Percentiles rank a stretch among this genome's conserved stretches.
Conservation (phyloP, 2,113 vertebrate genomes). For the Gasterosteus nipponicus region DNA sequence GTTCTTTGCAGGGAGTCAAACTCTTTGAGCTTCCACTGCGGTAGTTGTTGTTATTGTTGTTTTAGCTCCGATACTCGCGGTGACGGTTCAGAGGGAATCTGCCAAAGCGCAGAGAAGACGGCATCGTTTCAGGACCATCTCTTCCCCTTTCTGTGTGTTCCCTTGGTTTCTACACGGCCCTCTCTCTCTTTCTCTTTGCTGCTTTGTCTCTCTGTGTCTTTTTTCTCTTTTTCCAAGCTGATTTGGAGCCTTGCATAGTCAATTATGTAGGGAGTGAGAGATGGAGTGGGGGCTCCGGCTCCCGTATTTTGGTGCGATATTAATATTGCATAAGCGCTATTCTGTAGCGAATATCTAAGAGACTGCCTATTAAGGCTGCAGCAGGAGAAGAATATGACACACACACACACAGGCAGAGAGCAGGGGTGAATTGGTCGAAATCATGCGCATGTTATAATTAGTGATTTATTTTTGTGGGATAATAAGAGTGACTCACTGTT, state of each 20-base stretch:
- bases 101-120: conserved; percentile 64
- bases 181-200: conserved; percentile 15
- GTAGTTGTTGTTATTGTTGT: conserved; percentile 45
- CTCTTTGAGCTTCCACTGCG: conserved; percentile 37
- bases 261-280: conserved; percentile 82
- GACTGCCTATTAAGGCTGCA: conserved; percentile 80
- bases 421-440: conserved; percentile 64
- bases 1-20: conserved; percentile 46
- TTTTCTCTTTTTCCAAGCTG: conserved; percentile 70
- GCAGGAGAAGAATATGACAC: conserved; percentile 69
- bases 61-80: too few species aligned
- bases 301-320: conserved; percentile 85
- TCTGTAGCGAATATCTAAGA: conserved; percentile 85
- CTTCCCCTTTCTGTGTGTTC: conserved; percentile 14
- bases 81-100: conserved; percentile 42
- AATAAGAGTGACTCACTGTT: conserved; percentile 72
- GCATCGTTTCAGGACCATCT: conserved; percentile 62
- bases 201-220: conserved; percentile 54
- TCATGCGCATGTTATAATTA: conserved; percentile 73
- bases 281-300: conserved; percentile 78
- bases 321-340: conserved; percentile 86
- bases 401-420: conserved; percentile 53
- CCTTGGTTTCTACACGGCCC: conserved; percentile 19
- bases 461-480: conserved; percentile 70
- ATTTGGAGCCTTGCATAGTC: conserved; percentile 84